Conservation (phyloP, 1,140 invertebrate genomes). For the Solenopsis invicta region DNA sequence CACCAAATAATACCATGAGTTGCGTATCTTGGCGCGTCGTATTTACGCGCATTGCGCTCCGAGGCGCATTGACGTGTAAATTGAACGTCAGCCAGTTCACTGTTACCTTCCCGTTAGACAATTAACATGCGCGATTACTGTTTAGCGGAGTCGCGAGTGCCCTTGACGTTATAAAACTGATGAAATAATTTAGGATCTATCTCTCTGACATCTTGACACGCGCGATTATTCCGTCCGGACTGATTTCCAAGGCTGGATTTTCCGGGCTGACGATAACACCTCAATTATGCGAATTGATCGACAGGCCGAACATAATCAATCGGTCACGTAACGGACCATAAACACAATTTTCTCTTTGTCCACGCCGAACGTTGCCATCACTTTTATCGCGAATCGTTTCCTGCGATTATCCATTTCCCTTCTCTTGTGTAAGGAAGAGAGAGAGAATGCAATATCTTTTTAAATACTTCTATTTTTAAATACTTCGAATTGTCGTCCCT, state of each 20-base stretch:
- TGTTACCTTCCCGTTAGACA: constrained; percentile 59
- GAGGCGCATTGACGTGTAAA: constrained; percentile 35
- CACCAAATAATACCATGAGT: background rate
- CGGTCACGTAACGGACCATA: background rate
- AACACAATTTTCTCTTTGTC: background rate
- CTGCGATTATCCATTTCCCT: background rate
- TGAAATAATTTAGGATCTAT: background rate
- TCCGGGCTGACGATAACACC: background rate
- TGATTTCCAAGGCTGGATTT: background rate
- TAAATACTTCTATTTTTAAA: background rate
- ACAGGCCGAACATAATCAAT: background rate
- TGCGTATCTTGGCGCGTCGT: background rate
- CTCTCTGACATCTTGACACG: background rate
- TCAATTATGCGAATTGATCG: constrained; percentile 20
- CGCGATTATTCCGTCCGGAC: constrained; percentile 2
- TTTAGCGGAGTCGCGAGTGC: constrained; percentile 7
- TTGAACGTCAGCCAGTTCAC: constrained; percentile 45
- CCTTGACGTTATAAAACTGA: constrained; percentile 40
- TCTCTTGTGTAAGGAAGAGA: background rate
- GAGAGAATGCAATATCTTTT: background rate
- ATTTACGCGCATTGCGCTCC: background rate
- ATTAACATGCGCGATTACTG: constrained; percentile 32
- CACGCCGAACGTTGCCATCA: constrained; percentile 14
- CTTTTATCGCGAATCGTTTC: constrained; percentile 10
- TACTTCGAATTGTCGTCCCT: background rate